These are phyloP conservation scores for Megamerina dolium DNA, from an alignment of 2,888 invertebrate genomes.

Conservation along the genomic window DNA sequence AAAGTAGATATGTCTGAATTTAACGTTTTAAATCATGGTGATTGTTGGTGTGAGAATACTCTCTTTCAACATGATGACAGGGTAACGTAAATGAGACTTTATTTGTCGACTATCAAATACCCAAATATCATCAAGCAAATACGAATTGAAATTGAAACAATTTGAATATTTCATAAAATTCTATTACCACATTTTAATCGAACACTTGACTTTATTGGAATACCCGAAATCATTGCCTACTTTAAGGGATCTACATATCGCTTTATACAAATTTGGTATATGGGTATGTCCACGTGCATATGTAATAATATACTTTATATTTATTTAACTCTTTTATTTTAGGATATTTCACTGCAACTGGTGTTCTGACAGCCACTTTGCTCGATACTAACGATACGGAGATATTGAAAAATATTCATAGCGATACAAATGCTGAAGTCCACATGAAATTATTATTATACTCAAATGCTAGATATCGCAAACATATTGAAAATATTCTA, in stretches of 20 bases:
- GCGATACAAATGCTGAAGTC: slow-evolving; percentile 16
- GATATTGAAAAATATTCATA: slow-evolving; percentile 27
- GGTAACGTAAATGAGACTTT: slow-evolving; percentile 26
- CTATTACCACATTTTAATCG: slow-evolving; percentile 32
- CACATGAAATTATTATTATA: slow-evolving; percentile 25
- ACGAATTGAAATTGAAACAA: slow-evolving; percentile 29
- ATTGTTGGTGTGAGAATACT: slow-evolving; percentile 37
- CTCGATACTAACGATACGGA: slow-evolving; percentile 29
- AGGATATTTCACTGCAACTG: slow-evolving; percentile 22
- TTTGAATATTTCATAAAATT: slow-evolving; percentile 38
- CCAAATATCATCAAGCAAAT: slow-evolving; percentile 26
- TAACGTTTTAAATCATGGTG: slow-evolving; percentile 35
- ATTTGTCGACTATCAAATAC: slow-evolving; percentile 35
- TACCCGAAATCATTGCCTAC: slow-evolving; percentile 29
- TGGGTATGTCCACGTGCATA: slow-evolving; percentile 22
- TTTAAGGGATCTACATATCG: slow-evolving; percentile 26
- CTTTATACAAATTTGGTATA: slow-evolving; percentile 27
- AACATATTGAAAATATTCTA: slow-evolving; percentile 30
- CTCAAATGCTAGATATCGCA: slow-evolving; percentile 31
- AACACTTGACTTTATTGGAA: slow-evolving; percentile 27
- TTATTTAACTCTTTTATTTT: background rate
- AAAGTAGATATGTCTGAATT: slow-evolving; percentile 30
- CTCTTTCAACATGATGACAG: slow-evolving; percentile 32
- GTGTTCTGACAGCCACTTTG: slow-evolving; percentile 22
- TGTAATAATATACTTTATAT: background rate